Percentiles rank a stretch among this genome's conserved stretches.
Conservation (phyloP, 2,888 invertebrate genomes). For the Orchesella flavescens region DNA sequence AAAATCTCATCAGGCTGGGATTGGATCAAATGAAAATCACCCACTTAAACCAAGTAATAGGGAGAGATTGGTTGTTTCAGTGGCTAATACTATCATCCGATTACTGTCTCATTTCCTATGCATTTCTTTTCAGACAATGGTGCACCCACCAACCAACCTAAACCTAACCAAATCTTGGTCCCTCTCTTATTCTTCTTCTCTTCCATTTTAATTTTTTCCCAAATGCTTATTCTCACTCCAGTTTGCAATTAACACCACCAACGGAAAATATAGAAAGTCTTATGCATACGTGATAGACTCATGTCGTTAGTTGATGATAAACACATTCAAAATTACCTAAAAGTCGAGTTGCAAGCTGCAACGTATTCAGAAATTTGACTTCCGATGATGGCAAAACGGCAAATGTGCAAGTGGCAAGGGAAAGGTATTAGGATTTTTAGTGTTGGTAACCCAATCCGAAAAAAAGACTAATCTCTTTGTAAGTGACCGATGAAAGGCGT, state of each 20-base stretch:
- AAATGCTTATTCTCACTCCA: too few relatives aligned
- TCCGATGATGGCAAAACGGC: too few relatives aligned
- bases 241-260: background rate
- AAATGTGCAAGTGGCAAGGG: too few relatives aligned
- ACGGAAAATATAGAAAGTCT: background rate
- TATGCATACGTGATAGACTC: too few relatives aligned
- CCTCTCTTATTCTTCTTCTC: background rate
- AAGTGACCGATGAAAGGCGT: slow-evolving; percentile 52
- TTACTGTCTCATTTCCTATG: slow-evolving; percentile 27
- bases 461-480: slow-evolving; percentile 26
- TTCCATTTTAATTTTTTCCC: background rate
- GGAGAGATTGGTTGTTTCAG: slow-evolving; percentile 29
- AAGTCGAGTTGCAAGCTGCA: too few relatives aligned
- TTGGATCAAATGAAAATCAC: slow-evolving; percentile 23
- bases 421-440: background rate
- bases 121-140: background rate
- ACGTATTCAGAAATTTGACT: too few relatives aligned
- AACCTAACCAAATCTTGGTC: too few relatives aligned
- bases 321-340: too few relatives aligned
- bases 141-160: too few relatives aligned
- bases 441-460: slow-evolving; percentile 7
- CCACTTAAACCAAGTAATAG: slow-evolving; percentile 20
- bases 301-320: too few relatives aligned
- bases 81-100: slow-evolving; percentile 35
- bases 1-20: slow-evolving; percentile 35